Evolutionary conservation across 2,797 vertebrate species (phyloP).

Genomic region (Coregonus sp.): DNA sequence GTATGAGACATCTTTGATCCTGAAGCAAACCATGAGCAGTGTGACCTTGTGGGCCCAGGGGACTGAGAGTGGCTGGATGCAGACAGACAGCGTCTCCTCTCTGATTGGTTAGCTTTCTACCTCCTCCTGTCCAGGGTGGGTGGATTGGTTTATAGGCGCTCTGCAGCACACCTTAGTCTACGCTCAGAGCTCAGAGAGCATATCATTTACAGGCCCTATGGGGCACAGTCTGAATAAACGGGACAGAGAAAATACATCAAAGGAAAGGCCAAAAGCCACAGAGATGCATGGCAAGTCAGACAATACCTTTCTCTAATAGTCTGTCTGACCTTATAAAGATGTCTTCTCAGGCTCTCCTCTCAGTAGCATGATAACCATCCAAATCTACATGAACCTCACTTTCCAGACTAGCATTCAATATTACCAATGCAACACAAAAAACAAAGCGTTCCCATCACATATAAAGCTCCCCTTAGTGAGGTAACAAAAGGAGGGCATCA

Average conservation of each 20-base stretch:
- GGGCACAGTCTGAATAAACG: constrained; percentile 27
- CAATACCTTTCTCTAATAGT: background rate
- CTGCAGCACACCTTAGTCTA: constrained; percentile 13
- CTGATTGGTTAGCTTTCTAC: constrained; percentile 15
- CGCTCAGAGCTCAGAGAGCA: constrained; percentile 18
- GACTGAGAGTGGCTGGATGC: constrained; percentile 16
- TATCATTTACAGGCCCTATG: constrained; percentile 37
- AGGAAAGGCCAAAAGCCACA: constrained; percentile 19
- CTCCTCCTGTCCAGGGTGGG: constrained; percentile 17
- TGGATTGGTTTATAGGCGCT: constrained; percentile 12
- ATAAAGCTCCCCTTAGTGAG: constrained; percentile 9
- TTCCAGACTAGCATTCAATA: background rate
- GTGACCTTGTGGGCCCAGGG: constrained; percentile 53
- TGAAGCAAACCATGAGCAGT: constrained; percentile 5
- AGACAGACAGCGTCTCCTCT: constrained; percentile 27
- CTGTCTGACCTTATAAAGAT: no score
- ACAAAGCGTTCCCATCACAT: background rate
- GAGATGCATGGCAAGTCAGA: background rate
- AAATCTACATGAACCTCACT: background rate
- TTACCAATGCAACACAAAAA: background rate
- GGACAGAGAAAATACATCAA: constrained; percentile 36
- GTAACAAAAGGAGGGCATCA: constrained; percentile 32
- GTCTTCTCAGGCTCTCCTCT: no score
- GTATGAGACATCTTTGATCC: constrained; percentile 45
- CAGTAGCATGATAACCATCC: no score